Conservation (phyloP, 2,888 invertebrate species). For the Agelastica alni region DNA sequence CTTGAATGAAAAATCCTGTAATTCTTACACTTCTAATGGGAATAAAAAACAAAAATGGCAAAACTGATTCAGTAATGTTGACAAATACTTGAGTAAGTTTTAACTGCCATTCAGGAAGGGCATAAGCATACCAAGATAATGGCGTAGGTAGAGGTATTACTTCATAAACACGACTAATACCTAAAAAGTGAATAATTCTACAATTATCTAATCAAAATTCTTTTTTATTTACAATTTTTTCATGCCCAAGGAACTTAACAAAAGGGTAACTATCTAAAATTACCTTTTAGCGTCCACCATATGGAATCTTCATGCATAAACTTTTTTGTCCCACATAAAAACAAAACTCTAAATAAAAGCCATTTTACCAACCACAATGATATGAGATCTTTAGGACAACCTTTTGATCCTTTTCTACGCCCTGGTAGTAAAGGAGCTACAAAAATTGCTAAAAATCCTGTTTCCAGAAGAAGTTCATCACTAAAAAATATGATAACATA, state of each 20-base stretch:
- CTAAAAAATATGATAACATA: too few relatives aligned
- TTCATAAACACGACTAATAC: constrained; percentile 71
- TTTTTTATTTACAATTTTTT: too few relatives aligned
- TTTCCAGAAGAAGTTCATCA: constrained; percentile 75
- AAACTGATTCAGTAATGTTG: constrained; percentile 66
- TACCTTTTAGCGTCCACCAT: constrained; percentile 80
- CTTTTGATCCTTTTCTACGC: constrained; percentile 54
- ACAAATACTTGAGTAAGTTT: constrained; percentile 64
- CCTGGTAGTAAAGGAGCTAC: constrained; percentile 67
- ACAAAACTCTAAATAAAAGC: constrained; percentile 73
- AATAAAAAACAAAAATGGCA: constrained; percentile 75
- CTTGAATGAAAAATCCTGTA: constrained; percentile 69
- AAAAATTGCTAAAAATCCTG: constrained; percentile 70
- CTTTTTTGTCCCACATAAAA: constrained; percentile 73
- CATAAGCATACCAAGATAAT: constrained; percentile 73
- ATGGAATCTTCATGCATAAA: constrained; percentile 71
- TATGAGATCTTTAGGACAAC: constrained; percentile 60
- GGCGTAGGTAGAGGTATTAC: constrained; percentile 75
- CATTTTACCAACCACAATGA: constrained; percentile 72
- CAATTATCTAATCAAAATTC: too few relatives aligned
- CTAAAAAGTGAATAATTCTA: too few relatives aligned
- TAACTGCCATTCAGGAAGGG: constrained; percentile 70
- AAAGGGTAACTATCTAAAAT: too few relatives aligned
- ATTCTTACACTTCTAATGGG: constrained; percentile 67
- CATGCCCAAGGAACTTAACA: too few relatives aligned